Conservation (phyloP, 2,888 invertebrate genomes). For the Drosophila suboccidentalis region DNA sequence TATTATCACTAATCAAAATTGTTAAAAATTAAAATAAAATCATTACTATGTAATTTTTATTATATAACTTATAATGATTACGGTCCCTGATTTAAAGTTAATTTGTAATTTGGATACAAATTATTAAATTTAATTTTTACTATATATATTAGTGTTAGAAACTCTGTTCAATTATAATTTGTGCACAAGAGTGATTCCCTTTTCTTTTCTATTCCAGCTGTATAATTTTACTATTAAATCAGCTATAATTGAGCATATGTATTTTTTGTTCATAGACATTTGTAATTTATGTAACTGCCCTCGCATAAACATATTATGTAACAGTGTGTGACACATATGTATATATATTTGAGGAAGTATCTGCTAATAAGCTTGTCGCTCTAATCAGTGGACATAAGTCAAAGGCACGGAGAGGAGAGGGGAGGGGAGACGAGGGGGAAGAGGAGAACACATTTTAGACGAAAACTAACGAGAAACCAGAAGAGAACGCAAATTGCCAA, state of each 20-base stretch:
- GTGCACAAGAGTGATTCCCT: too few species aligned
- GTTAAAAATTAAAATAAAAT: too few species aligned
- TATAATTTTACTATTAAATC: neutral
- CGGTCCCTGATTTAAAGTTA: too few species aligned
- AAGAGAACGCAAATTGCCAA: slow-evolving; percentile 73
- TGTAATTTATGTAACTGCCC: slow-evolving; percentile 10
- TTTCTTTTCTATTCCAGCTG: too few species aligned
- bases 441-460: neutral
- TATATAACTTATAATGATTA: too few species aligned
- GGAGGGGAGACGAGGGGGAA: too few species aligned
- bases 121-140: neutral
- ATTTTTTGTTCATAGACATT: neutral
- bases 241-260: neutral
- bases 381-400: slow-evolving; percentile 43
- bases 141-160: neutral
- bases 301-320: slow-evolving; percentile 8
- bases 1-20: too few species aligned
- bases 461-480: slow-evolving; percentile 58
- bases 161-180: neutral
- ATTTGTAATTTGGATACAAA: too few species aligned
- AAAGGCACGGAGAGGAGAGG: neutral
- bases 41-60: too few species aligned
- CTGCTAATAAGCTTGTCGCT: slow-evolving; percentile 38
- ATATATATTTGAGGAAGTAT: neutral
- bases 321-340: slow-evolving; percentile 23